These are phyloP conservation scores for Nannoperca australis DNA, from an alignment of 2,797 vertebrate species.

Conservation along the genomic window DNA sequence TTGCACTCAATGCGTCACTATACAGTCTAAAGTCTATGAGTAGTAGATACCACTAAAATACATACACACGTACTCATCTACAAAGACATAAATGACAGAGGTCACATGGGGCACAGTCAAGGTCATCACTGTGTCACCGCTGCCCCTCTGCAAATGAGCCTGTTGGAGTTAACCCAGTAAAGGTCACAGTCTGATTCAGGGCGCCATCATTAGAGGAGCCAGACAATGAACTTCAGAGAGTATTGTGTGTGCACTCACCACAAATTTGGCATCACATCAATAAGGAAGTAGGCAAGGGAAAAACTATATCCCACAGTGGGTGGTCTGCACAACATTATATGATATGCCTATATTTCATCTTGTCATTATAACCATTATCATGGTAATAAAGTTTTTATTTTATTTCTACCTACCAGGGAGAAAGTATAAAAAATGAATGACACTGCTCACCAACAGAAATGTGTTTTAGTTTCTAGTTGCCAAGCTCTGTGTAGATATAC, in stretches of 20 bases:
- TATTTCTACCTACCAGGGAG: conserved; percentile 21
- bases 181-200: conserved; percentile 52
- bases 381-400: conserved; percentile 28
- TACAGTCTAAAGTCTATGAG: not conserved
- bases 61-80: not conserved
- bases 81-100: conserved; percentile 12
- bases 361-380: conserved; percentile 29
- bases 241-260: conserved; percentile 38
- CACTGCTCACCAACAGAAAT: conserved; percentile 4
- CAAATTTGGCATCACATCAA: conserved; percentile 63
- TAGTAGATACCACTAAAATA: not conserved
- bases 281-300: conserved; percentile 28
- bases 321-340: conserved; percentile 54
- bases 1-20: not conserved
- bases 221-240: conserved; percentile 65
- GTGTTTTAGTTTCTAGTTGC: not conserved
- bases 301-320: conserved; percentile 36
- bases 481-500: not conserved
- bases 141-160: conserved; percentile 52
- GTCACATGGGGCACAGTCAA: conserved; percentile 35
- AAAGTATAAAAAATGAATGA: conserved; percentile 1
- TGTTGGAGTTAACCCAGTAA: conserved; percentile 38
- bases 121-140: conserved; percentile 56
- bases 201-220: conserved; percentile 62
- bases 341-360: conserved; percentile 37